Conservation (phyloP, 2,888 invertebrate species). For the Trimorus sp. region DNA sequence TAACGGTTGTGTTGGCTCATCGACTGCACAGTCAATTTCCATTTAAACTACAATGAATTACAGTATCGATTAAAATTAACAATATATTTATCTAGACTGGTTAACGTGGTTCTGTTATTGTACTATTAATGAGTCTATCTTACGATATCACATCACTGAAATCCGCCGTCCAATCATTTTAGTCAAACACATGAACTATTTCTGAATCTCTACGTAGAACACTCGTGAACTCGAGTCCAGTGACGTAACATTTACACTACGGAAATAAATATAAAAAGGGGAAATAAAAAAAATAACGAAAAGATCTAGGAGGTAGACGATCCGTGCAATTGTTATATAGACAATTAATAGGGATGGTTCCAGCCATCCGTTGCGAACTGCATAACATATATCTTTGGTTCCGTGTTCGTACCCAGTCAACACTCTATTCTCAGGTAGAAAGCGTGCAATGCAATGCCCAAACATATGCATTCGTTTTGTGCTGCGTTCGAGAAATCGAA, state of each 20-base stretch:
- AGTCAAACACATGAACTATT: too few relatives aligned
- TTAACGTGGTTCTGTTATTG: too few relatives aligned
- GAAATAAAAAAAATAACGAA: slow-evolving; percentile 28
- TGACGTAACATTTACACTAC: slow-evolving; percentile 26
- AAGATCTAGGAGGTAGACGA: slow-evolving; percentile 46
- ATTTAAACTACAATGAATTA: too few relatives aligned
- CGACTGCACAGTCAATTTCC: too few relatives aligned
- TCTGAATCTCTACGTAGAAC: too few relatives aligned
- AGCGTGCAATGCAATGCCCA: slow-evolving; percentile 30
- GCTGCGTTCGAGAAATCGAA: slow-evolving; percentile 28
- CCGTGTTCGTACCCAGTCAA: slow-evolving; percentile 32
- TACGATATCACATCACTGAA: too few relatives aligned
- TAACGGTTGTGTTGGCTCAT: too few relatives aligned
- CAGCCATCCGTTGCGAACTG: slow-evolving; percentile 68
- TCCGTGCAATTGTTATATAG: slow-evolving; percentile 37
- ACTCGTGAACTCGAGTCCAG: slow-evolving; percentile 16
- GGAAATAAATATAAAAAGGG: slow-evolving; percentile 27
- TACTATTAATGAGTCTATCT: too few relatives aligned
- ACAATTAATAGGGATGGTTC: slow-evolving; percentile 68
- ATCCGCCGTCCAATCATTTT: too few relatives aligned
- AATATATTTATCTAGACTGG: too few relatives aligned
- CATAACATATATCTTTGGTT: slow-evolving; percentile 62
- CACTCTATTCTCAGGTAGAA: slow-evolving; percentile 5
- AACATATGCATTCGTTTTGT: slow-evolving; percentile 26
- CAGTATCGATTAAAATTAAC: too few relatives aligned